Percentiles rank a stretch among this genome's conserved stretches.
Conservation (phyloP, 2,113 vertebrate species). For the Arothron firmamentum region DNA sequence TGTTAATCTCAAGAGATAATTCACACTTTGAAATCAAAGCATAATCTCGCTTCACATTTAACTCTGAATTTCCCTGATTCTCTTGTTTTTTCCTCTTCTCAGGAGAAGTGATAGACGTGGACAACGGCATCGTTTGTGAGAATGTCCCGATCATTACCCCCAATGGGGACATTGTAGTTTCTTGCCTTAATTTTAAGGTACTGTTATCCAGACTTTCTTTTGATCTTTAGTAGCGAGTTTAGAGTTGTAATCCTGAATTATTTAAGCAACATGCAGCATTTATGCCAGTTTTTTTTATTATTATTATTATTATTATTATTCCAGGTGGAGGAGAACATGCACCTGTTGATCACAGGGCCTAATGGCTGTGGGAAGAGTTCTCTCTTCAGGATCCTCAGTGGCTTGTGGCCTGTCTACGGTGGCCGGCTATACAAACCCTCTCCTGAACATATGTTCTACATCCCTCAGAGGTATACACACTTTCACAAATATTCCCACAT, state of each 20-base stretch:
- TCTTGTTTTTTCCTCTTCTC: slow-evolving; percentile 30
- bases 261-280: too few relatives aligned
- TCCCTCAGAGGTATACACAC: slow-evolving; percentile 88
- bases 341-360: slow-evolving; percentile 95
- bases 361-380: slow-evolving; percentile 99
- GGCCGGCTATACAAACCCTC: slow-evolving; percentile 91
- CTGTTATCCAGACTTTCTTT: slow-evolving; percentile 19
- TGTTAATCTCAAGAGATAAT: neutral
- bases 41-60: neutral
- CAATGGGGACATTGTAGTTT: slow-evolving; percentile 93
- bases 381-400: slow-evolving; percentile 94
- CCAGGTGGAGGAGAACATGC: slow-evolving; percentile 94
- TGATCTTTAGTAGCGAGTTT: neutral
- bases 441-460: slow-evolving; percentile 97
- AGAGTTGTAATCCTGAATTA: too few relatives aligned
- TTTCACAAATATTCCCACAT: neutral
- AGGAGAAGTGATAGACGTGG: slow-evolving; percentile 95
- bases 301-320: neutral
- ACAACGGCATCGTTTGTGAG: slow-evolving; percentile 95
- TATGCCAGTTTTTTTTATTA: neutral
- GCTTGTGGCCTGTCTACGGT: slow-evolving; percentile 94
- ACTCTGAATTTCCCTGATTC: neutral
- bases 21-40: too few relatives aligned
- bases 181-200: slow-evolving; percentile 93
- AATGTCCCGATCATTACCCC: slow-evolving; percentile 98